Evolutionary conservation across 2,888 invertebrate species (phyloP).

Genomic region (Sminthurides aquaticus): DNA sequence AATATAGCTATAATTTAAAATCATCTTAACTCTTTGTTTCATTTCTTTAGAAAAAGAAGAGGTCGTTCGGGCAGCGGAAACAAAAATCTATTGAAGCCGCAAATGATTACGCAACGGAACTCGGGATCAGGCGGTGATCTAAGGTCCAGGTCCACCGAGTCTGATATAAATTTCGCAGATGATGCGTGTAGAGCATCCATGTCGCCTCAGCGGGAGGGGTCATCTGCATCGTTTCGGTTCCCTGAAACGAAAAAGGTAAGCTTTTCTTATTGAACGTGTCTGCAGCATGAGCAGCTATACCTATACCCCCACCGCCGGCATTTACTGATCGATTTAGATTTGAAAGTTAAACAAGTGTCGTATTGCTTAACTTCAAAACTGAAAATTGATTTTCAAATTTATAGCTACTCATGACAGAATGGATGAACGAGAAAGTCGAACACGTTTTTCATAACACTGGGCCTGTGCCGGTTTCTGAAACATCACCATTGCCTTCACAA

Average conservation of each 20-base stretch:
- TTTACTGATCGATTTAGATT: too few relatives aligned
- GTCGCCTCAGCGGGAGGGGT: slow-evolving; percentile 42
- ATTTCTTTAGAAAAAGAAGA: slow-evolving; percentile 52
- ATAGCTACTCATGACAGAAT: slow-evolving; percentile 72
- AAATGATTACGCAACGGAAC: slow-evolving; percentile 38
- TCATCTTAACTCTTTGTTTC: slow-evolving; percentile 43
- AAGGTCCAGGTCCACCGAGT: slow-evolving; percentile 62
- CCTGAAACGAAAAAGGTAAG: slow-evolving; percentile 80
- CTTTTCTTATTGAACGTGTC: too few relatives aligned
- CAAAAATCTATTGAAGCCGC: slow-evolving; percentile 32
- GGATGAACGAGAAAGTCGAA: slow-evolving; percentile 71
- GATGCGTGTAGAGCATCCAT: slow-evolving; percentile 50
- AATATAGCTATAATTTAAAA: slow-evolving; percentile 17
- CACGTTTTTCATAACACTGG: slow-evolving; percentile 44
- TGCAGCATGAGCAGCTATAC: too few relatives aligned
- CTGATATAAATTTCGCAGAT: slow-evolving; percentile 66
- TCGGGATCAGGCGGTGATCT: slow-evolving; percentile 40
- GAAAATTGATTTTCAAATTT: background rate
- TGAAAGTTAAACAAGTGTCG: too few relatives aligned
- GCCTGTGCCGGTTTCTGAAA: slow-evolving; percentile 18
- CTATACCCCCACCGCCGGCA: too few relatives aligned
- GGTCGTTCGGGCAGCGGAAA: slow-evolving; percentile 15
- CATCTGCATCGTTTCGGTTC: slow-evolving; percentile 69
- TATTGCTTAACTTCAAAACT: too few relatives aligned
- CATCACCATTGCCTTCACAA: slow-evolving; percentile 26